Percentiles rank a stretch among this genome's conserved stretches.
Evolutionary conservation across 2,797 vertebrate species (phyloP).

Genomic region (Sparidentex hasta): DNA sequence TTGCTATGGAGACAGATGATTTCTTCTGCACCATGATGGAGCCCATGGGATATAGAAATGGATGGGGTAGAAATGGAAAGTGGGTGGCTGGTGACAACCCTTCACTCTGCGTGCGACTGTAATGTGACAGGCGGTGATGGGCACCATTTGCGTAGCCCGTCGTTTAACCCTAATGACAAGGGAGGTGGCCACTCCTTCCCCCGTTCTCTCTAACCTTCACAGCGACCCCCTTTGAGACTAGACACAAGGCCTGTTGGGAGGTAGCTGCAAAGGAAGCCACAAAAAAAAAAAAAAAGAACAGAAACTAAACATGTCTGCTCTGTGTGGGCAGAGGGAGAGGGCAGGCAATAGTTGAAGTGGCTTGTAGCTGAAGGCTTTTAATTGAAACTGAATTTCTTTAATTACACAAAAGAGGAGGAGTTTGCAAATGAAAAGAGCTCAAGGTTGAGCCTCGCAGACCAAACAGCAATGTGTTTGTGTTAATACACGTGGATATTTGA

Average conservation of each 20-base stretch:
- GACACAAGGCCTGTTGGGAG: slow-evolving; percentile 47
- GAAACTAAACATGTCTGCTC: slow-evolving; percentile 25
- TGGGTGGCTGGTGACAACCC: slow-evolving; percentile 55
- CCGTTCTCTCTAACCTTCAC: slow-evolving; percentile 51
- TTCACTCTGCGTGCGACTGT: slow-evolving; percentile 55
- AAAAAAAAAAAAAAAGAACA: slow-evolving; percentile 13
- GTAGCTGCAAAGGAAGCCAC: slow-evolving; percentile 55
- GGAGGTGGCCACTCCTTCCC: slow-evolving; percentile 46
- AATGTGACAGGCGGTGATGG: slow-evolving; percentile 68
- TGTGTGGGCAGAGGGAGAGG: slow-evolving; percentile 42
- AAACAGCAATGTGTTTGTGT: background rate
- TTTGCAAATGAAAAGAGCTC: slow-evolving; percentile 34
- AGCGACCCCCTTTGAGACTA: slow-evolving; percentile 37
- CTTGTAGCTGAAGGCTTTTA: slow-evolving; percentile 56
- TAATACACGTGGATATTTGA: background rate
- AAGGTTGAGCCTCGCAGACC: slow-evolving; percentile 13
- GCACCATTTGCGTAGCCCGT: slow-evolving; percentile 60
- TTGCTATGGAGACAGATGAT: slow-evolving; percentile 77
- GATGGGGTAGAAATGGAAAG: slow-evolving; percentile 59
- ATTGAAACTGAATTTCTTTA: slow-evolving; percentile 34
- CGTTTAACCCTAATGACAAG: slow-evolving; percentile 63
- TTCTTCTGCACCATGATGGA: slow-evolving; percentile 50
- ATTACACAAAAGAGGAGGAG: slow-evolving; percentile 37
- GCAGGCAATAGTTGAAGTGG: slow-evolving; percentile 42
- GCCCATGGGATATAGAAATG: slow-evolving; percentile 63